A percentile compares a stretch with the other conserved stretches of the same genome.
Conservation (phyloP, 2,888 invertebrate species). For the Ophion ellenae region DNA sequence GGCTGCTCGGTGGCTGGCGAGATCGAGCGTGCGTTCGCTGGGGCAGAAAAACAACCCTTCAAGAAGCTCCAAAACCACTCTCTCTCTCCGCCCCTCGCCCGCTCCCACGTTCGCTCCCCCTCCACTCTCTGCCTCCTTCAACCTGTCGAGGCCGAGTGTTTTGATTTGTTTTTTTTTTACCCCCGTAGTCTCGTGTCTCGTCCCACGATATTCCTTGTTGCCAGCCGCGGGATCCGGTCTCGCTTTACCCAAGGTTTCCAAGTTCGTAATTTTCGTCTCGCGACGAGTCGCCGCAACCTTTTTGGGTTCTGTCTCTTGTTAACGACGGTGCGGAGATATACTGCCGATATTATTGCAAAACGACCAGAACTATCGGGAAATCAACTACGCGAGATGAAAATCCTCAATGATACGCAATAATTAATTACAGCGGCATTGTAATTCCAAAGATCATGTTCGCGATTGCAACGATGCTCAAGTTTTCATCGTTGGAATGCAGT, state of each 20-base stretch:
- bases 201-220: slow-evolving; percentile 38
- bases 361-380: background rate
- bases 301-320: background rate
- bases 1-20: slow-evolving; percentile 74
- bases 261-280: slow-evolving; percentile 18
- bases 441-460: no score
- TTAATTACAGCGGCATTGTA: background rate
- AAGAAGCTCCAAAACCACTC: slow-evolving; percentile 53
- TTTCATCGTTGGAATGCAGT: no score
- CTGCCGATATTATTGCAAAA: background rate
- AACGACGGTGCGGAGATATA: background rate
- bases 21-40: slow-evolving; percentile 50
- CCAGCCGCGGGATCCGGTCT: slow-evolving; percentile 28
- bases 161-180: slow-evolving; percentile 42
- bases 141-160: slow-evolving; percentile 50
- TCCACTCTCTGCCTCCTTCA: slow-evolving; percentile 3
- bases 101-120: background rate
- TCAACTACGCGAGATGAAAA: background rate
- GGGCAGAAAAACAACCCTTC: slow-evolving; percentile 56
- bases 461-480: no score
- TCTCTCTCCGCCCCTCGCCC: slow-evolving; percentile 33
- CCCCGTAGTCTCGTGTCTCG: slow-evolving; percentile 31
- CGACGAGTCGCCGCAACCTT: background rate
- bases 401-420: background rate
- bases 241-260: slow-evolving; percentile 2